Base-by-base conservation (phyloP, 2,888 invertebrate species). In the Pheosia gnoma region DNA sequence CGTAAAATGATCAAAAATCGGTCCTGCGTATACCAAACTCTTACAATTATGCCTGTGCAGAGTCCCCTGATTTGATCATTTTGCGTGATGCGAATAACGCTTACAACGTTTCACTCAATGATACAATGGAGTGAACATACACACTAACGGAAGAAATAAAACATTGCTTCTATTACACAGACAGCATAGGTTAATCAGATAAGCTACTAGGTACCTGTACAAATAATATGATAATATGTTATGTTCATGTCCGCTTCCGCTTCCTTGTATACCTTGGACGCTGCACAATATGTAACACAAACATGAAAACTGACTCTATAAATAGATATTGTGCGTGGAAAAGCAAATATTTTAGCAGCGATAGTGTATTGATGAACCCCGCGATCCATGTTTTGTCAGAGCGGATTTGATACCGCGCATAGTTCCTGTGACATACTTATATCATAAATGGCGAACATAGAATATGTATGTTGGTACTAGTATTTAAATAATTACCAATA, bases 301-400 rank as follows among this genome's bases (percentile, higher is more conserved):
- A 78, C 70, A 78, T 45, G 59, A 70, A 75, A 73, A 77, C 71
- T 62, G 58, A 62, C 76, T 78, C 76, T 68, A 73, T 76, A 78
- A 77, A 76, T 75, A 76, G 71, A 75, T 75, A 76, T 76, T 69
- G 78, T 75, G 73, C 77, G 70, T 70, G 67, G 67, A 63, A 75
- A 76, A 71, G 65, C 78, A 73, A 76, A 76, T 78, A 73, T 78
- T 73, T 73, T 68, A 64, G 58, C 59, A 66, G 59, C 71, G 75
- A 69, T 77, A 75, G 68, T 73, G 64, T 73, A 78, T 71, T 75
- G 76, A 75, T 71, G 76, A 71, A 75, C 69, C 70, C 71, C 63
- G 59, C 57, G 65, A 59, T 66, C 67, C 65, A 63, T 67, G 70
- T 74, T 72, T 71, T 71, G 73, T 74, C 65, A 66, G 65, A 65